Evolutionary conservation across 2,888 invertebrate genomes (phyloP), one percentile per base, ranked within the genome.

Genomic region (Gastracanthus pulcherrimus): DNA sequence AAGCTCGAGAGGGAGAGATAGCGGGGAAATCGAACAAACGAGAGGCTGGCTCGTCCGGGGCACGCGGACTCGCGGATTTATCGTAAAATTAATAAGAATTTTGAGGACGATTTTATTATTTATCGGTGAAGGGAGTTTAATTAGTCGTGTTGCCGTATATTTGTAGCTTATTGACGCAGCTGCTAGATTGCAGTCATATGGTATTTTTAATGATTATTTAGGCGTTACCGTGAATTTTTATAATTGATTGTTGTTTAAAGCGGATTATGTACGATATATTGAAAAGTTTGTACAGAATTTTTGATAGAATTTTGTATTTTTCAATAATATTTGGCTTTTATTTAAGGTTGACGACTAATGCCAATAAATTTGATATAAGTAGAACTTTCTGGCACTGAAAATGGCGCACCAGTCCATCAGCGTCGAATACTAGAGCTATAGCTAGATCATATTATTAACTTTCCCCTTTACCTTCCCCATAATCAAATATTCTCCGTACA

Each of bases 1-100:
- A 3, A 34, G n/a, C n/a, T n/a, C n/a, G n/a, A n/a, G n/a, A n/a
- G n/a, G n/a, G n/a, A n/a, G n/a, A n/a, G n/a, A n/a, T n/a, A n/a
- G 19, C 55, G 38, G 16, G 66, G 38, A 60, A 76, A 76, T 76
- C 55, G 69, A 60, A 60, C 76, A 69, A 60, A 69, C 23, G 60
- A 23, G 19, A 26, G 23, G 31, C 19, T 62, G 26, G 13, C 23
- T 23, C 55, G 5, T 26, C 6, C 13, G 16, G 26, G 19, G 11
- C 29, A 0, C 58, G 23, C 13, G 34, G 7, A 16, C 16, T 2
- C 23, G 1, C n/a, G 19, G 60, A 72, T 69, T 64, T 64, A 31
- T 36, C 11, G 29, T 23, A n/a, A 45, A 64, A 36, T 75, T 74
- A 51, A 69, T 51, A 76, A 72, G 72, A 60, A 38, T 69, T 76